Conservation (phyloP, 1,140 invertebrate species). For the Frieseomelitta varia region DNA sequence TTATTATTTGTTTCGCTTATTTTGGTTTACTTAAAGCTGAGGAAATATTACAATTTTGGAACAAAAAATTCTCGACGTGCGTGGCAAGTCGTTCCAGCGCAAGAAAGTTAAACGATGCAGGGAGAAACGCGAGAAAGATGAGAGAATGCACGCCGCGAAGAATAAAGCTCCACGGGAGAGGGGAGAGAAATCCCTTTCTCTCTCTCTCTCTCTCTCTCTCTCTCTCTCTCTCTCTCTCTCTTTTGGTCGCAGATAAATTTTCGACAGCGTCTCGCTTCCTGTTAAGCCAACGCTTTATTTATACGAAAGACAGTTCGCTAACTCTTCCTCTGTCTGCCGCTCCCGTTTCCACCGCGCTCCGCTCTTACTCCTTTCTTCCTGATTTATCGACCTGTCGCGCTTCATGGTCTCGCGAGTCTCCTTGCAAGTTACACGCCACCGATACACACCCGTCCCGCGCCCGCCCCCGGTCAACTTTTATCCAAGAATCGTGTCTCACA, state of each 20-base stretch:
- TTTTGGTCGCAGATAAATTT: slow-evolving; percentile 20
- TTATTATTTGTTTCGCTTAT: too few relatives aligned
- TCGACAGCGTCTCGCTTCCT: neutral
- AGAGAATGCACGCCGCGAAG: too few relatives aligned
- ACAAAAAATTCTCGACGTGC: too few relatives aligned
- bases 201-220: too few relatives aligned
- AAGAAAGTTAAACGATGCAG: neutral
- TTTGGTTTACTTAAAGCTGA: too few relatives aligned
- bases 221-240: too few relatives aligned
- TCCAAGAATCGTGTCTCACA: neutral
- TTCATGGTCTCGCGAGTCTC: slow-evolving; percentile 27
- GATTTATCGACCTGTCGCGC: slow-evolving; percentile 45
- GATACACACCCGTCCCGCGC: neutral
- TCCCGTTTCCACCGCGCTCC: neutral
- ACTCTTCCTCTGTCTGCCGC: neutral
- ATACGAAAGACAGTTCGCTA: slow-evolving; percentile 18
- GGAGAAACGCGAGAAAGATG: slow-evolving; percentile 20
- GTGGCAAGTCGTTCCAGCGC: too few relatives aligned
- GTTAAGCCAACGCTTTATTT: slow-evolving; percentile 34
- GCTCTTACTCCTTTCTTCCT: neutral
- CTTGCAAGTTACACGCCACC: slow-evolving; percentile 6
- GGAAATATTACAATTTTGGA: too few relatives aligned
- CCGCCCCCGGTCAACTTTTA: slow-evolving; percentile 3
- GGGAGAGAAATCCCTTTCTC: too few relatives aligned
- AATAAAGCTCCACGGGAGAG: too few relatives aligned